These are phyloP conservation scores for Tinea semifulvella DNA, from an alignment of 2,888 invertebrate species.

Conservation along the genomic window DNA sequence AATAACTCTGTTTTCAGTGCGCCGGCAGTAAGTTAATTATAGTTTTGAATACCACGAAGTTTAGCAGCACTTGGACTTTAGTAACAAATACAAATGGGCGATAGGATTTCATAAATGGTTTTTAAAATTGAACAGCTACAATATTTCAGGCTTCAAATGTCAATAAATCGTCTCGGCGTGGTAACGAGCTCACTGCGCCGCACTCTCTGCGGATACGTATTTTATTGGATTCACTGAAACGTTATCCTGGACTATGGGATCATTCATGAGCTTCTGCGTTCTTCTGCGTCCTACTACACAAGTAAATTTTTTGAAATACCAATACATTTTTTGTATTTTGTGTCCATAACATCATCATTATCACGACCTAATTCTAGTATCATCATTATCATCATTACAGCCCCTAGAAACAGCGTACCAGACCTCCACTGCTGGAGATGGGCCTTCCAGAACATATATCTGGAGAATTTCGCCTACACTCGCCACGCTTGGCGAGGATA, in stretches of 20 bases:
- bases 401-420: no score
- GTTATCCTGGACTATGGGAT: conserved; percentile 65
- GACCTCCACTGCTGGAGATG: no score
- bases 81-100: not conserved
- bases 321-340: no score
- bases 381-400: no score
- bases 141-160: conserved; percentile 66
- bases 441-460: no score
- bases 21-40: not conserved
- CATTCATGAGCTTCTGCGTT: conserved; percentile 63
- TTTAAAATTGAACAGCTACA: conserved; percentile 60
- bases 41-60: not conserved
- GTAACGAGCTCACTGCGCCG: conserved; percentile 65
- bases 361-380: no score
- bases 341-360: no score
- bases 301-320: no score
- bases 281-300: conserved; percentile 55
- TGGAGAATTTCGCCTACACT: no score
- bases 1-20: not conserved
- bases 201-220: conserved; percentile 66
- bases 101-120: conserved; percentile 48
- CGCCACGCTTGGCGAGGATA: no score
- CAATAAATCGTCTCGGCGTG: conserved; percentile 66
- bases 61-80: not conserved
- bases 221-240: conserved; percentile 67